Evolutionary conservation across 2,888 invertebrate species (phyloP).

Genomic region (Macrostomum cliftonense): DNA sequence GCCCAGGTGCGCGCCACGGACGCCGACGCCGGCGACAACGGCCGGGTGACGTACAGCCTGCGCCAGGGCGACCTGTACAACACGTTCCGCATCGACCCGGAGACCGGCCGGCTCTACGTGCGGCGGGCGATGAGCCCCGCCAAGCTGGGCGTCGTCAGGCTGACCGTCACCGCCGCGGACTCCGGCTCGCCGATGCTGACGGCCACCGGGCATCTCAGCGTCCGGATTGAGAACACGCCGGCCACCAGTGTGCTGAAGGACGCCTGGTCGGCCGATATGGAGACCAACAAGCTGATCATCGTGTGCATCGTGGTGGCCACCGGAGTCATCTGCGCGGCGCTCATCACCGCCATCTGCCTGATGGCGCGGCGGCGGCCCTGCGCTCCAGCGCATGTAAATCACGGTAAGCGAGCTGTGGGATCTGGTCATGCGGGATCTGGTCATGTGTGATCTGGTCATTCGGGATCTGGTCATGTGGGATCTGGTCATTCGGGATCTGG

Average conservation of each 20-base stretch:
- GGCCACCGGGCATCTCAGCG: neutral
- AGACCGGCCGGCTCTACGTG: conserved; percentile 2
- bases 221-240: conserved; percentile 3
- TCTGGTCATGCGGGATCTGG: no score
- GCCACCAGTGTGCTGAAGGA: neutral
- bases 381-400: neutral
- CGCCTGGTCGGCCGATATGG: neutral
- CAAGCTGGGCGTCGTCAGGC: neutral
- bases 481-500: no score
- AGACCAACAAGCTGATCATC: conserved; percentile 7
- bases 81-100: neutral
- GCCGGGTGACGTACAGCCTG: neutral
- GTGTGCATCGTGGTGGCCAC: conserved; percentile 6
- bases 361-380: conserved; percentile 7
- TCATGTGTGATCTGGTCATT: no score
- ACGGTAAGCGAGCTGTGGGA: no score
- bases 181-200: neutral
- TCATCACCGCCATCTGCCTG: conserved; percentile 6
- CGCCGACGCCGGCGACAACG: conserved; percentile 2
- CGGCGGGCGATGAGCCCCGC: neutral
- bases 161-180: conserved; percentile 4
- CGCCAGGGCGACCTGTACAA: conserved; percentile 2
- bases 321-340: conserved; percentile 7
- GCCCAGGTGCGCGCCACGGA: neutral
- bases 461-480: no score